phyloP scores from a whole-genome alignment of 2,113 vertebrate genomes.

The Caretta caretta region DNA sequence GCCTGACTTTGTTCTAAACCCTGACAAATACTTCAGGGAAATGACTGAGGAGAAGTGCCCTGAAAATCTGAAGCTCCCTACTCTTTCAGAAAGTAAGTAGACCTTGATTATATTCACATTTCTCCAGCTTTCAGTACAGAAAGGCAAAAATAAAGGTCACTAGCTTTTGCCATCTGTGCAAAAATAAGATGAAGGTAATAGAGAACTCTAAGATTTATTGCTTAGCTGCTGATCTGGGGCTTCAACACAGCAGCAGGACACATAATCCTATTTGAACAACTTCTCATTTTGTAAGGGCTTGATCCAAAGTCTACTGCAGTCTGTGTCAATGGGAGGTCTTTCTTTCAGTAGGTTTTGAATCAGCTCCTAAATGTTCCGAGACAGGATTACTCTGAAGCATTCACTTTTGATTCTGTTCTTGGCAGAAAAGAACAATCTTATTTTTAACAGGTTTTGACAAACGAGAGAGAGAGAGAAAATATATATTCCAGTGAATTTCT shows the following conservation, averaged over 20 bases:
- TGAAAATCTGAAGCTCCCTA: slow-evolving; percentile 49
- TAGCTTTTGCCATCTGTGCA: slow-evolving; percentile 55
- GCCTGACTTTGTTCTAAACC: slow-evolving; percentile 75
- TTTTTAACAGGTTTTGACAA: not conserved
- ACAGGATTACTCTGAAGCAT: not conserved
- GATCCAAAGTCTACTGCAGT: not conserved
- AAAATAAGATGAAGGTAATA: slow-evolving; percentile 59
- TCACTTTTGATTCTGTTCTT: not conserved
- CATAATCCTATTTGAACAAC: slow-evolving; percentile 17
- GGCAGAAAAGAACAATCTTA: not conserved
- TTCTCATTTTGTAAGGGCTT: not conserved
- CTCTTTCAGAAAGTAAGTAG: slow-evolving; percentile 78
- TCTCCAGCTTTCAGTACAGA: slow-evolving; percentile 42
- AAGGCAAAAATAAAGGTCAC: slow-evolving; percentile 61
- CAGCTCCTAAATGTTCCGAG: not conserved
- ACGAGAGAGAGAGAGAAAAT: not conserved
- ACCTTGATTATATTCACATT: slow-evolving; percentile 51
- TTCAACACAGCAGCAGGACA: slow-evolving; percentile 16
- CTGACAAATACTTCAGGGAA: slow-evolving; percentile 73
- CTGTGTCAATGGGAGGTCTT: not conserved
- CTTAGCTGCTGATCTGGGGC: slow-evolving; percentile 54
- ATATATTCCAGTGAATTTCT: not conserved
- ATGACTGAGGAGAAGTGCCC: slow-evolving; percentile 36
- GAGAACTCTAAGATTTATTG: slow-evolving; percentile 63
- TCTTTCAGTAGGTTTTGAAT: not conserved